Conservation (phyloP, 2,113 vertebrate genomes). For the Rhinoptilus africanus region DNA sequence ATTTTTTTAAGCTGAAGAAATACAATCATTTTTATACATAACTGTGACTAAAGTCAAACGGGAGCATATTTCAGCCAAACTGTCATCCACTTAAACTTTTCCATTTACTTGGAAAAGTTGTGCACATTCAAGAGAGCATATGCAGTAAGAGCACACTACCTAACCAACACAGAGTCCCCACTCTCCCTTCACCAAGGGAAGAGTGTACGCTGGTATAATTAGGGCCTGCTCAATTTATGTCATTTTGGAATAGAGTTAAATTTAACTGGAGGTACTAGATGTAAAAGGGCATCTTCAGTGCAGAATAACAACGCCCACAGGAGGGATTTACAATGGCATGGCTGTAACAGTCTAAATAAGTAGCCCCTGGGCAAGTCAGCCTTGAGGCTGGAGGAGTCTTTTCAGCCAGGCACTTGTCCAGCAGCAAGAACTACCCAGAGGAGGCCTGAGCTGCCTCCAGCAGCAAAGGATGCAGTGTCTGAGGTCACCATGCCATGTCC, state of each 20-base stretch:
- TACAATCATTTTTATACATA: not conserved
- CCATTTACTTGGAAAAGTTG: not conserved
- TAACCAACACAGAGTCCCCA: not conserved
- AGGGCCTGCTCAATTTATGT: not conserved
- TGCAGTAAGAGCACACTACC: not conserved
- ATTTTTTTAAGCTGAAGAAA: not conserved
- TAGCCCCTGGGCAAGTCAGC: not conserved
- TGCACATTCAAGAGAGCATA: not conserved
- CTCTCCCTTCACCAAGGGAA: not conserved
- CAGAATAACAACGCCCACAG: not conserved
- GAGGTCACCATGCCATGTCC: fast-evolving
- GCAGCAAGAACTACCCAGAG: not conserved
- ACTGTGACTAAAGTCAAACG: not conserved
- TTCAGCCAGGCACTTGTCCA: not conserved
- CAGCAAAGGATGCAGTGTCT: fast-evolving
- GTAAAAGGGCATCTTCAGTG: not conserved
- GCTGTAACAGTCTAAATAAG: not conserved
- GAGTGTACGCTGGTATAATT: fast-evolving
- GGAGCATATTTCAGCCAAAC: not conserved
- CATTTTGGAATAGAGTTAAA: not conserved
- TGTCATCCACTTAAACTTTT: not conserved
- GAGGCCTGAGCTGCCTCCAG: not conserved
- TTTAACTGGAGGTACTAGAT: not conserved
- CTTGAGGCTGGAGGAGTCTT: not conserved
- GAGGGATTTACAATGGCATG: not conserved